Evolutionary conservation across 30 jellyfish, hydroid and myxozoan genomes (phyloP).

Genomic region (Morbakka virulenta): DNA sequence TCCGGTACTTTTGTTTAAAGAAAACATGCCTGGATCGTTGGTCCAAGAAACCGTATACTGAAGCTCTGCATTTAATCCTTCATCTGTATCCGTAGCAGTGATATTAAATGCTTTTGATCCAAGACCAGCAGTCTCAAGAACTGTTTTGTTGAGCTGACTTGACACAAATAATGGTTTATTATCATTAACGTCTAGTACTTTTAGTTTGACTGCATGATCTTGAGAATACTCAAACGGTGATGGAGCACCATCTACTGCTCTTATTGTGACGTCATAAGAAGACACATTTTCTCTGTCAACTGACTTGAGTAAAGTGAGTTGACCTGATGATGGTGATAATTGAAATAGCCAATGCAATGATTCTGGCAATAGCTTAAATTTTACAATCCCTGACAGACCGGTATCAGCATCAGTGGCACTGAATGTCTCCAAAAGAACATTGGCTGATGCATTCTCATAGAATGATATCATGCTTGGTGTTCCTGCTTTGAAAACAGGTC

Average conservation of each 20-base stretch:
- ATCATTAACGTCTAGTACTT: slow-evolving; percentile 66
- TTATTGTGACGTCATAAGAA: slow-evolving; percentile 29
- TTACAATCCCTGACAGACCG: slow-evolving; percentile 62
- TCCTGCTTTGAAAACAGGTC: slow-evolving; percentile 46
- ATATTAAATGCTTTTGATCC: slow-evolving; percentile 55
- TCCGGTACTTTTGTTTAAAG: slow-evolving; percentile 47
- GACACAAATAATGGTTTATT: slow-evolving; percentile 61
- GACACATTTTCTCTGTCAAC: slow-evolving; percentile 72
- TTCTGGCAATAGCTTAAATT: slow-evolving; percentile 11
- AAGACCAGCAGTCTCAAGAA: slow-evolving; percentile 60
- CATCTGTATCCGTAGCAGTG: slow-evolving; percentile 66
- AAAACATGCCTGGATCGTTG: slow-evolving; percentile 39
- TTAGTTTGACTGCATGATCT: slow-evolving; percentile 34
- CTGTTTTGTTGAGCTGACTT: slow-evolving; percentile 37
- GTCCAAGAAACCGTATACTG: slow-evolving; percentile 32
- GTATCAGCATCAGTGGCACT: slow-evolving; percentile 72
- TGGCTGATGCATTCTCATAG: slow-evolving; percentile 56
- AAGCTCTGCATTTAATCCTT: slow-evolving; percentile 64
- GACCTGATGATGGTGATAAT: slow-evolving; percentile 42
- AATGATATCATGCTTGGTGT: slow-evolving; percentile 20
- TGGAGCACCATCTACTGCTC: slow-evolving; percentile 85
- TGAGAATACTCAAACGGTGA: slow-evolving; percentile 59
- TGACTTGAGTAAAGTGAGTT: slow-evolving; percentile 11
- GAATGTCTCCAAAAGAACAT: slow-evolving; percentile 28
- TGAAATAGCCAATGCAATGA: slow-evolving; percentile 30